phyloP scores from a whole-genome alignment of 2,797 vertebrate genomes.

The Psittacula echo region DNA sequence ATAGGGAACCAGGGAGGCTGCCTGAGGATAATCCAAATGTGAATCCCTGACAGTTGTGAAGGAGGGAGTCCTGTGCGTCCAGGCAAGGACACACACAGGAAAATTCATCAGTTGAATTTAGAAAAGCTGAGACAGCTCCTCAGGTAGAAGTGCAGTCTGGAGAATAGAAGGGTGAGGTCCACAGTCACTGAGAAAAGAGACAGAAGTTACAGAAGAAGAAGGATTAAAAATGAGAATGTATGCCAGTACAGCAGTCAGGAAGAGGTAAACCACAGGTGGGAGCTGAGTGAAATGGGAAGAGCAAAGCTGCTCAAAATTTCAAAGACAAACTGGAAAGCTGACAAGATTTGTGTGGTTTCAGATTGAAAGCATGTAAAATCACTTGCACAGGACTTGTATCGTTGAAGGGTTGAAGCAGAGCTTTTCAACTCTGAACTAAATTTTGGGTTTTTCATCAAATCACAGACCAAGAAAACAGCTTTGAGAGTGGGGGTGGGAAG shows the following conservation, averaged over 20 bases:
- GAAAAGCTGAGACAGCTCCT: background rate
- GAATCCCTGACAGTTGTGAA: background rate
- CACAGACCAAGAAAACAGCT: background rate
- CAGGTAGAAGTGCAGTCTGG: background rate
- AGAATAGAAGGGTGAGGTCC: background rate
- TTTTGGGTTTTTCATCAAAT: background rate
- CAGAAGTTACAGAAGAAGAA: background rate
- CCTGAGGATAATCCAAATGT: accelerated
- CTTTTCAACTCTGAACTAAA: background rate
- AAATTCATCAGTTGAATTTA: background rate
- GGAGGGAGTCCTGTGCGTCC: background rate
- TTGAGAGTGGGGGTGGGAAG: background rate
- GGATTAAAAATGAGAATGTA: background rate
- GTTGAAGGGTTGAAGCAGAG: background rate
- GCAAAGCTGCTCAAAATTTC: background rate
- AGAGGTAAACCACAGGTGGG: background rate
- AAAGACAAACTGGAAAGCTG: background rate
- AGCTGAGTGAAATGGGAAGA: background rate
- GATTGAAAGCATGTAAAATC: background rate
- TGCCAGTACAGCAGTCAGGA: background rate
- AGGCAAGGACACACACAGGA: background rate
- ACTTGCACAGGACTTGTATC: background rate
- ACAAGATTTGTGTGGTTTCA: background rate
- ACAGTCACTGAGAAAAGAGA: background rate
- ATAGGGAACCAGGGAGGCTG: background rate